Conservation (phyloP, 2,113 vertebrate species). For the Rhynchomys soricoides region DNA sequence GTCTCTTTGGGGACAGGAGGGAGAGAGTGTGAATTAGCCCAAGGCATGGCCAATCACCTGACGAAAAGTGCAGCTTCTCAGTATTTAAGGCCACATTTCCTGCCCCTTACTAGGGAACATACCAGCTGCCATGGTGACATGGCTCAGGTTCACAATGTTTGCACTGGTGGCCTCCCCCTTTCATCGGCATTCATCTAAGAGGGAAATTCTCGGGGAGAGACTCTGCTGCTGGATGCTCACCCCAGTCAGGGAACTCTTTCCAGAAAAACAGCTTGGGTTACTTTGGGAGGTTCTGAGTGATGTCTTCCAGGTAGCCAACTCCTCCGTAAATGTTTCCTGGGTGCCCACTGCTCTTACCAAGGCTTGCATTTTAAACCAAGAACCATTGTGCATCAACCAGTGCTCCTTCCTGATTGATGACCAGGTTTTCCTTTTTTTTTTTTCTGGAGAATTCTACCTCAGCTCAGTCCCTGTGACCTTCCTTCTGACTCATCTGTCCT, state of each 20-base stretch:
- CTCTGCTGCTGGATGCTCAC: neutral
- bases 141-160: neutral
- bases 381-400: fast-evolving
- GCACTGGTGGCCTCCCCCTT: neutral
- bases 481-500: neutral
- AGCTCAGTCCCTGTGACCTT: neutral
- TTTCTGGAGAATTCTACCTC: neutral
- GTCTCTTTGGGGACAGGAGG: neutral
- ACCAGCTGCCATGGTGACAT: neutral
- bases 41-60: neutral
- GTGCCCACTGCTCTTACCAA: neutral
- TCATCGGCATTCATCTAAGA: neutral
- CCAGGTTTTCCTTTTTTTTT: too few relatives aligned
- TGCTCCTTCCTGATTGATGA: neutral
- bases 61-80: neutral
- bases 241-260: neutral
- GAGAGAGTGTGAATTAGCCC: neutral
- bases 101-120: neutral
- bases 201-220: too few relatives aligned
- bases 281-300: neutral
- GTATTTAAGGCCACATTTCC: neutral
- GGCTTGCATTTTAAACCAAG: neutral
- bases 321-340: neutral
- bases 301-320: neutral
- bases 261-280: fast-evolving